phyloP scores from a whole-genome alignment of 1,140 invertebrate species.

The Nomia melanderi region DNA sequence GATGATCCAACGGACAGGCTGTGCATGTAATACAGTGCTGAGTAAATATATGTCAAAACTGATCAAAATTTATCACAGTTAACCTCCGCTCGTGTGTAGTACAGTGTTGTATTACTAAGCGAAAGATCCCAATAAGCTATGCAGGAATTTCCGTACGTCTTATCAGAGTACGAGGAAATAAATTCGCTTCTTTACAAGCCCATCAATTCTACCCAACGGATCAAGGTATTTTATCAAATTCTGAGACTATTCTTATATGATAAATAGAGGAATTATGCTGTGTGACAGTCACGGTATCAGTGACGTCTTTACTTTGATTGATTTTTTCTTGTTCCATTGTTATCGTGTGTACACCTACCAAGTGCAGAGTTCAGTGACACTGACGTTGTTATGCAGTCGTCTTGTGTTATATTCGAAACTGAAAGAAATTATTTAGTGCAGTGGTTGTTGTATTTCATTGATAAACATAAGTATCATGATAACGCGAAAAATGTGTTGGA shows the following conservation, averaged over 20 bases:
- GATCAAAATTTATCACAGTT: background rate
- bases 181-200: conserved; percentile 74
- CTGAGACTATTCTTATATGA: conserved; percentile 13
- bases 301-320: background rate
- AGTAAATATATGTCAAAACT: conserved; percentile 1
- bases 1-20: background rate
- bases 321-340: background rate
- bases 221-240: conserved; percentile 69
- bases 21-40: background rate
- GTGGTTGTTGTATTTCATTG: too few species aligned
- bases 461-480: too few species aligned
- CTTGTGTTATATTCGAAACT: too few species aligned
- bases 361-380: background rate
- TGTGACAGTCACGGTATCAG: background rate
- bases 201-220: conserved; percentile 74
- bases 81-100: background rate
- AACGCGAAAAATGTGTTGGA: too few species aligned
- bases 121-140: background rate
- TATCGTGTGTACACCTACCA: background rate
- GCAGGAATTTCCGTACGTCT: conserved; percentile 70
- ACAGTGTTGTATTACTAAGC: background rate
- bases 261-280: background rate
- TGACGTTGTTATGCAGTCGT: too few species aligned
- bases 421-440: too few species aligned
- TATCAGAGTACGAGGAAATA: conserved; percentile 76